Evolutionary conservation across 2,888 invertebrate genomes (phyloP), one percentile per base, ranked within the genome.

Genomic region (Elegia similella): DNA sequence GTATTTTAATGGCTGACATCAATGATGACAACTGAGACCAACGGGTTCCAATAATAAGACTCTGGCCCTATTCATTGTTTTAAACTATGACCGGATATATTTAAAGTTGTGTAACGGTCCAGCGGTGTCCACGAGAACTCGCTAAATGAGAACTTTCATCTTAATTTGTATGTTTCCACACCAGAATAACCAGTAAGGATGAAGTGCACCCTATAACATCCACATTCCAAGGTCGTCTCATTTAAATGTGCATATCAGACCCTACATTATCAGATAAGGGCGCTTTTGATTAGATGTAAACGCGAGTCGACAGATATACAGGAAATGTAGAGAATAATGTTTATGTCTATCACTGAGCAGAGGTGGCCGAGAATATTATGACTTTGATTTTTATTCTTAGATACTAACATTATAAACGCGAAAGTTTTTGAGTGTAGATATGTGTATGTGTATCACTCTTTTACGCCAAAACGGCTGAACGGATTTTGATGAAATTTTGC

Each of bases 181-280:
- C 12, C 12, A 38, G 38, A 38, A 38, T n/a, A 38, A 38, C 38
- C 38, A 38, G 38, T 62, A 59, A 52, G 59, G 60, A 46, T 58
- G 58, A 56, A 13, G 43, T 47, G 13, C 34, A 15, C 32, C 43
- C 44, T 50, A 8, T 29, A 23, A 12, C n/a, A 38, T n/a, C 38
- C 10, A 6, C 38, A 38, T 38, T 38, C 38, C 38, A 38, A 38
- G 38, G 38, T 12, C 38, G 1, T 38, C 38, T 38, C 38, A 38
- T 38, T 38, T 12, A 12, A n/a, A 38, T 38, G 38, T 38, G 12
- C 38, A 38, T 12, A 38, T 38, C 38, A 38, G 38, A 38, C 38
- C 12, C 12, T 38, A 12, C 38, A 10, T 38, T 38, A 38, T 38
- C 38, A 38, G 38, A 38, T 38, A 38, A n/a, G 38, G 34, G 12